Conservation (phyloP, 2,888 invertebrate species). For the Dryomyza anilis region DNA sequence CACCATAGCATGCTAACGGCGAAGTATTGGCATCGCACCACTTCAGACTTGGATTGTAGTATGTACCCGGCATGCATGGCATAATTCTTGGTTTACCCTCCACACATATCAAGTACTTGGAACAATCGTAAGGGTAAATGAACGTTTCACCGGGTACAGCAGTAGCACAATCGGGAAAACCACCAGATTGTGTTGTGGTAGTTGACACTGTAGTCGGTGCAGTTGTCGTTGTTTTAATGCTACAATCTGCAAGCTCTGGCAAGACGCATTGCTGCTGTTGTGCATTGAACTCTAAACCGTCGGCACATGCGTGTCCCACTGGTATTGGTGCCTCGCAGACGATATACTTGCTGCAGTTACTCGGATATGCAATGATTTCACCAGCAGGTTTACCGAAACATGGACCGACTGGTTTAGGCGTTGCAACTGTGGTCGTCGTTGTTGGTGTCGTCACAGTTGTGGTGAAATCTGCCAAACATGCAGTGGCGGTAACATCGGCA, state of each 20-base stretch:
- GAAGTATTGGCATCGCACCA: conserved; percentile 35
- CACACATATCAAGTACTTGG: conserved; percentile 39
- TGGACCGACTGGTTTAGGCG: conserved; percentile 6
- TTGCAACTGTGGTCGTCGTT: not conserved
- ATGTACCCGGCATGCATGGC: conserved; percentile 62
- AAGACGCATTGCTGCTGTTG: conserved; percentile 37
- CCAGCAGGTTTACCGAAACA: conserved; percentile 16
- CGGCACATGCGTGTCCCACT: conserved; percentile 36
- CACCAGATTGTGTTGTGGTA: not conserved
- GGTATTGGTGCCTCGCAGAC: conserved; percentile 42
- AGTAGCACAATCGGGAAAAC: not conserved
- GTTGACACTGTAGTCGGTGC: too few relatives aligned
- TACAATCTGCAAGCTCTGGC: conserved; percentile 43
- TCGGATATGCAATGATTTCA: conserved; percentile 41
- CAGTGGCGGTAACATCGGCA: conserved; percentile 41
- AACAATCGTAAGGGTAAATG: conserved; percentile 38
- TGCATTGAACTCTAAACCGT: conserved; percentile 44
- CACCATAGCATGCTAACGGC: conserved; percentile 26
- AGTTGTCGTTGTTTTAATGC: conserved; percentile 2
- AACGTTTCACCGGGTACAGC: conserved; percentile 18
- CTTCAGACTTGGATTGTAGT: conserved; percentile 36
- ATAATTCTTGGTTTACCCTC: conserved; percentile 56
- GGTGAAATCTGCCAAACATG: conserved; percentile 43
- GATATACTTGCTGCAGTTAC: conserved; percentile 47
- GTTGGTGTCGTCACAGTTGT: conserved; percentile 18